Evolutionary conservation across 2,888 invertebrate genomes (phyloP).

Genomic region (Rhingia rostrata): DNA sequence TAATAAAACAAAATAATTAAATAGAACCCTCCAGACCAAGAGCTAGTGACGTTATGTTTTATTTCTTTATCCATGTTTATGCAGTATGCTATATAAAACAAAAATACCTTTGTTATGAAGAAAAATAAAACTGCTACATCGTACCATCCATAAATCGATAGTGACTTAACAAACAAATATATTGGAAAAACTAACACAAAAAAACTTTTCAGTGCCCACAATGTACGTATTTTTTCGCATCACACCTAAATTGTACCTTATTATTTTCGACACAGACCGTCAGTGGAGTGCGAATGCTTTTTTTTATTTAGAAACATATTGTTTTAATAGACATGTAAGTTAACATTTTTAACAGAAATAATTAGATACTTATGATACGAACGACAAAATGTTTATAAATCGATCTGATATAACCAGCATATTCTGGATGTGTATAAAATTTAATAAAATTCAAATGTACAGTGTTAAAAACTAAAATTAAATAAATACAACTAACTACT

Average conservation of each 20-base stretch:
- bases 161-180: constrained; percentile 53
- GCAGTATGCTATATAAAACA: constrained; percentile 29
- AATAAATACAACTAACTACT: constrained; percentile 64
- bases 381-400: constrained; percentile 36
- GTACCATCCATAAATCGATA: constrained; percentile 71
- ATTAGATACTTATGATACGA: constrained; percentile 62
- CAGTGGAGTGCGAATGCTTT: constrained; percentile 34
- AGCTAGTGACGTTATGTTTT: constrained; percentile 62
- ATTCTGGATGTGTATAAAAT: constrained; percentile 61
- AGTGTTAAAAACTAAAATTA: constrained; percentile 48
- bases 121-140: constrained; percentile 55
- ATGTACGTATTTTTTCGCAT: constrained; percentile 26
- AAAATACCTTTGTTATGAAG: constrained; percentile 25
- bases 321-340: constrained; percentile 56
- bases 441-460: constrained; percentile 61
- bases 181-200: constrained; percentile 17
- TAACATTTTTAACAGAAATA: constrained; percentile 63
- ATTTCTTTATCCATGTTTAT: constrained; percentile 25
- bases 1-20: constrained; percentile 19
- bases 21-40: constrained; percentile 71
- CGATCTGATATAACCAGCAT: constrained; percentile 54
- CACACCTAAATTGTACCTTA: constrained; percentile 58
- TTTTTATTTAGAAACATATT: constrained; percentile 33
- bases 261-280: constrained; percentile 14
- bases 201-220: constrained; percentile 18